Percentiles rank a stretch among this genome's conserved stretches.
Evolutionary conservation across 2,888 invertebrate species (phyloP).

Genomic region (Lottia gigantea): DNA sequence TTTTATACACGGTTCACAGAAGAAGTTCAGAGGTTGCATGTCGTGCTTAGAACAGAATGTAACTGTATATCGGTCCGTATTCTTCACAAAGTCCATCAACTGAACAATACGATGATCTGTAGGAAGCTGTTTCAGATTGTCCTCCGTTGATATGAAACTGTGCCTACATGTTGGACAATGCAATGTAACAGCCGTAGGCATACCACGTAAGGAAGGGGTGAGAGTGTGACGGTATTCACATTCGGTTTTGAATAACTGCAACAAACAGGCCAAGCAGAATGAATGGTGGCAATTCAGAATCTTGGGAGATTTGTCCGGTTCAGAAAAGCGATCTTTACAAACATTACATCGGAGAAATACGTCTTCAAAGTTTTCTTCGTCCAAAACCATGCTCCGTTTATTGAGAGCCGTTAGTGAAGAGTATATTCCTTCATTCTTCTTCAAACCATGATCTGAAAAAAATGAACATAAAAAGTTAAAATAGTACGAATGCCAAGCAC

Average conservation of each 20-base stretch:
- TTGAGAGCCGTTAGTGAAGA: slow-evolving; percentile 26
- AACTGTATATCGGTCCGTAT: slow-evolving; percentile 50
- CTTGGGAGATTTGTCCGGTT: slow-evolving; percentile 40
- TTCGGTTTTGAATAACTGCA: slow-evolving; percentile 43
- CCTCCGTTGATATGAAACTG: slow-evolving; percentile 50
- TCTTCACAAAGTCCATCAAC: slow-evolving; percentile 56
- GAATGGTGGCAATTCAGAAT: slow-evolving; percentile 59
- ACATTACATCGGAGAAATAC: slow-evolving; percentile 53
- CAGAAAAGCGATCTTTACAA: slow-evolving; percentile 49
- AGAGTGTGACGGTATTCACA: slow-evolving; percentile 44
- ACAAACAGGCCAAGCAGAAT: slow-evolving; percentile 49
- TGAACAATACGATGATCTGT: slow-evolving; percentile 58
- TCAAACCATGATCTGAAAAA: slow-evolving; percentile 15
- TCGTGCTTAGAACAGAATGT: slow-evolving; percentile 55
- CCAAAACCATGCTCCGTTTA: slow-evolving; percentile 49
- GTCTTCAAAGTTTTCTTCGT: slow-evolving; percentile 54
- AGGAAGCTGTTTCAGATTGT: slow-evolving; percentile 46
- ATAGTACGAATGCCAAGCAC: too few relatives aligned
- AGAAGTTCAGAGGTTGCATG: slow-evolving; percentile 57
- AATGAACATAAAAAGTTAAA: too few relatives aligned
- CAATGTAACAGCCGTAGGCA: slow-evolving; percentile 46
- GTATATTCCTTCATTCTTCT: slow-evolving; percentile 21
- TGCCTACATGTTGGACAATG: slow-evolving; percentile 50
- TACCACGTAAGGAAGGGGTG: slow-evolving; percentile 32
- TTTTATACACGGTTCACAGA: slow-evolving; percentile 54